A percentile compares a stretch with the other conserved stretches of the same genome.
Evolutionary conservation across 2,113 vertebrate species (phyloP).

Genomic region (Holacanthus passer): DNA sequence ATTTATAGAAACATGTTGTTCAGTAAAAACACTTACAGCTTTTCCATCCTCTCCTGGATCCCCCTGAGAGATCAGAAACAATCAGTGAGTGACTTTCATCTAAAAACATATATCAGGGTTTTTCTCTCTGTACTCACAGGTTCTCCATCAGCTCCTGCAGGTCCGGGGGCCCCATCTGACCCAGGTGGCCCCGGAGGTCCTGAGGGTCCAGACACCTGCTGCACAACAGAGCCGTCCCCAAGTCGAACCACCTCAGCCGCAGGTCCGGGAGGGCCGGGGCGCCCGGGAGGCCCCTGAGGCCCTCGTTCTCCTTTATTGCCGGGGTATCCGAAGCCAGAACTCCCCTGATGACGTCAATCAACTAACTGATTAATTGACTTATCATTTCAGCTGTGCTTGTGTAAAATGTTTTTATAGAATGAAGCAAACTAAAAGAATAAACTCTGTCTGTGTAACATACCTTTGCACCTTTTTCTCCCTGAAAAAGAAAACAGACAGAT

Average conservation of each 20-base stretch:
- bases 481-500: conserved; percentile 43
- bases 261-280: conserved; percentile 79
- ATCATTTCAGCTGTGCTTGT: no score
- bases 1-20: not conserved
- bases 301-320: conserved; percentile 90
- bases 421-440: no score
- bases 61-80: conserved; percentile 82
- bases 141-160: conserved; percentile 86
- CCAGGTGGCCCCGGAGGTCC: conserved; percentile 84
- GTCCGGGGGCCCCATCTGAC: conserved; percentile 78
- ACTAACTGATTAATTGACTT: no score
- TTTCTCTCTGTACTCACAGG: conserved; percentile 82
- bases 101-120: not conserved
- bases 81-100: not conserved
- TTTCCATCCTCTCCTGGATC: conserved; percentile 92
- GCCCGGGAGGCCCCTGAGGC: conserved; percentile 78
- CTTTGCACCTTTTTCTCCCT: conserved; percentile 89
- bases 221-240: conserved; percentile 59
- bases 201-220: conserved; percentile 77
- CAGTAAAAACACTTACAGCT: conserved; percentile 82
- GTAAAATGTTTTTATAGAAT: no score
- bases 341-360: conserved; percentile 83
- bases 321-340: conserved; percentile 83
- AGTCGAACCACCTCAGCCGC: conserved; percentile 66
- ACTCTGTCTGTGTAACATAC: conserved; percentile 67